Evolutionary conservation across 2,797 vertebrate genomes (phyloP), one percentile per base, ranked within the genome.

Genomic region (Oreortyx pictus): DNA sequence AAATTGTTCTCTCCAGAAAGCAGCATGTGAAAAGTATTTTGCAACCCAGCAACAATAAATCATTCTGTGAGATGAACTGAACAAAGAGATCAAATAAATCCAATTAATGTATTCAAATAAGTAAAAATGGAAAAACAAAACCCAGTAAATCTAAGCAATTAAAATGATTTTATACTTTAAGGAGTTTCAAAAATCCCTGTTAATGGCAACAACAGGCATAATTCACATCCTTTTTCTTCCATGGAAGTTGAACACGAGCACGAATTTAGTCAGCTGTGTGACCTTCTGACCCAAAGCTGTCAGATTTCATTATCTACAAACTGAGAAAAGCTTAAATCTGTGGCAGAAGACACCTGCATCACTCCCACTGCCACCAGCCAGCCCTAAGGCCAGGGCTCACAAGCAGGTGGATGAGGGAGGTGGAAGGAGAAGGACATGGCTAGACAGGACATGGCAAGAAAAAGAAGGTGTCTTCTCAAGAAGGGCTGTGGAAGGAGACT

Each of bases 111-210:
- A 44, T 93, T 89, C 77, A 37, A 24, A 20, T 67, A 39, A 68
- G 9, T 75, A 94, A 80, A 39, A 87, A 72, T n/a, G 39, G 59
- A 46, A 74, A 91, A 90, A 7, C 22, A 85, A 79, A 90, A 85
- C 39, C 57, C 23, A 44, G 65, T 43, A 86, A 86, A 90, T 22
- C 35, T 61, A 87, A 75, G 52, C 0, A 5, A 78, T 49, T 33
- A 87, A 81, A 85, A 31, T 41, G 2, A 47, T 90, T 89, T 85
- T 23, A 19, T 25, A 52, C 66, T 81, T 90, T 78, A 41, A 74
- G 17, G 43, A 64, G n/a, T 78, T 89, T 72, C 50, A 82, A 41
- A 16, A 82, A 35, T 31, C 49, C 41, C 27, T 41, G 14, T 46
- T 64, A 46, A 6, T 18, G 9, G 13, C 68, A 84, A 62, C 29